Evolutionary conservation across 2,797 vertebrate species (phyloP).

Genomic region (Pteronotus mesoamericanus): DNA sequence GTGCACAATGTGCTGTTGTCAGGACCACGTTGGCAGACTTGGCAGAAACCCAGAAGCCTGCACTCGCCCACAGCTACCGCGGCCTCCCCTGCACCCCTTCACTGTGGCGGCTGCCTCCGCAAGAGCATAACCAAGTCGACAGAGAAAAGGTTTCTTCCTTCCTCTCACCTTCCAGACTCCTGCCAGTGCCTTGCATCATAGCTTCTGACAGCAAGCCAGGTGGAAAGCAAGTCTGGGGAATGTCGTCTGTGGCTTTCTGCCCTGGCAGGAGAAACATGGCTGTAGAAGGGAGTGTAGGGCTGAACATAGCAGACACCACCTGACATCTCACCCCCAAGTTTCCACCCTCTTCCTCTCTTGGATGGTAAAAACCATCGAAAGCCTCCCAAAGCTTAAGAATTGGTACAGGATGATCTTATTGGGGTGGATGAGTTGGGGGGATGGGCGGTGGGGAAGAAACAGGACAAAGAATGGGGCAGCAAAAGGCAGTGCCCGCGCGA

Average conservation of each 20-base stretch:
- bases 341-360: not conserved
- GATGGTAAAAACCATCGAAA: not conserved
- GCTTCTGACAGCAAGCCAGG: not conserved
- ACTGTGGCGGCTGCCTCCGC: rapidly evolving
- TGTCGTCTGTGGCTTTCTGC: not conserved
- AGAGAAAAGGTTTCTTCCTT: not conserved
- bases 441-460: not conserved
- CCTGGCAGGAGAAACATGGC: not conserved
- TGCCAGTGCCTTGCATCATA: not conserved
- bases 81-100: not conserved
- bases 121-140: not conserved
- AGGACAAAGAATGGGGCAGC: not conserved
- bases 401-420: not conserved
- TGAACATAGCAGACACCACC: not conserved
- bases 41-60: not conserved
- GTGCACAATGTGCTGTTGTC: not conserved
- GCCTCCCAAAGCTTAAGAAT: not conserved
- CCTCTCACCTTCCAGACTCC: not conserved
- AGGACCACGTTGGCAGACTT: not conserved
- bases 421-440: rapidly evolving
- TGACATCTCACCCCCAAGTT: not conserved
- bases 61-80: not conserved
- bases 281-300: not conserved
- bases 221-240: not conserved
- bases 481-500: not conserved